Base-by-base conservation (phyloP, 2,797 vertebrate species). In the Arrhamphus sclerolepis region DNA sequence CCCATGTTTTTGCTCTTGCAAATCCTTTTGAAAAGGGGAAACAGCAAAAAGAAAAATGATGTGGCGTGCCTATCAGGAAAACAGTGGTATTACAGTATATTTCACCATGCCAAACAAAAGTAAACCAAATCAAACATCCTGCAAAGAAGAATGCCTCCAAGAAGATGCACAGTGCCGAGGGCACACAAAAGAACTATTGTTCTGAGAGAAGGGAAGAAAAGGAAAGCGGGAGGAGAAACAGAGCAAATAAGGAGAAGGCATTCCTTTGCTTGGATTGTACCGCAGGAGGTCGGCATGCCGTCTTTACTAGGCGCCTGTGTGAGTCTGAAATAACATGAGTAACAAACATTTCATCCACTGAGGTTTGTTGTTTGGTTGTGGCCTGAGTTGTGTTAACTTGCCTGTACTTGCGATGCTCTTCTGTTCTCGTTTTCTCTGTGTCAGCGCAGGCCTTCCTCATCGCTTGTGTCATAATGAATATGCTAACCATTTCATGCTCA, bases 171-270 rank as follows among this genome's bases (percentile, higher is more conserved):
- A 20, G 67, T 18, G 1, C 55, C 43, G 57, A 62, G 59, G 47
- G 70, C 46, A 43, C 81, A 89, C 83, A 89, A 80, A 75, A 52
- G 78, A 75, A 55, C 76, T 62, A 85, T 88, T 90, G 86, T 90
- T 89, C 75, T 57, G 53, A 38, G 63, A 38, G 63, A 65, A 47
- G 54, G 48, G 44, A 59, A 63, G 46, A 67, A 77, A 65, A 44
- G 53, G 47, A 61, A 48, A 40, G 19, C 41, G 58, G 56, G 51
- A 38, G 62, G 56, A n/a, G 43, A 54, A 42, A 60, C 41, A 66
- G 61, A 60, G 53, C 60, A 64, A 56, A 85, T 40, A 85, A 55
- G 59, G 78, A 69, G 43, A 64, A 71, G 48, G 56, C 80, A 82
- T 88, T 89, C 75, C 76, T 78, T 62, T 31, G 66, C 82, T 77